These are phyloP conservation scores for Odontesthes bonariensis DNA, from an alignment of 2,113 vertebrate genomes.

Conservation along the genomic window DNA sequence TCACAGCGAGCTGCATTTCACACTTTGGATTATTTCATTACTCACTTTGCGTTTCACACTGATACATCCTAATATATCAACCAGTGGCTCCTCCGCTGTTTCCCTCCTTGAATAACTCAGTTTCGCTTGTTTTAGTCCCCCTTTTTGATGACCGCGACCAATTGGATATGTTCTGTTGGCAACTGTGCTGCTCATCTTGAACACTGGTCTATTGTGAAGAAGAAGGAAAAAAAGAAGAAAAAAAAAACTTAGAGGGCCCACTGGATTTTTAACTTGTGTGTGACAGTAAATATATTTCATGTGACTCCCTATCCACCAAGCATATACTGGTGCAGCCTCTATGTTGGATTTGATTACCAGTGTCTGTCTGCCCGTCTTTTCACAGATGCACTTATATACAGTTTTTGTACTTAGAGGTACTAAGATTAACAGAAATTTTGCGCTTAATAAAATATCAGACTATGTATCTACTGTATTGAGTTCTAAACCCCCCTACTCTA, in stretches of 20 bases:
- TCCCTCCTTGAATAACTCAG: constrained; percentile 61
- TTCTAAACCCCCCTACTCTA: too few relatives aligned
- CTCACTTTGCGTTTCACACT: constrained; percentile 75
- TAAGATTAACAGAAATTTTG: too few relatives aligned
- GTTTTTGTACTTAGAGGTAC: too few relatives aligned
- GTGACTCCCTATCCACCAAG: constrained; percentile 35
- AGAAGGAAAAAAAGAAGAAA: constrained; percentile 29
- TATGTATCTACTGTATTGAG: too few relatives aligned
- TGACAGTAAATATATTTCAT: constrained; percentile 62
- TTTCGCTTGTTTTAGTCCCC: constrained; percentile 77
- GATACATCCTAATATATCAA: constrained; percentile 73
- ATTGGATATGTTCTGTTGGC: constrained; percentile 83
- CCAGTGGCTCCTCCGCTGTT: constrained; percentile 65
- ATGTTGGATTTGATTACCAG: constrained; percentile 31
- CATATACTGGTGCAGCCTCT: constrained; percentile 5
- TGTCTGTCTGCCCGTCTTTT: neutral
- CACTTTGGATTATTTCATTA: constrained; percentile 72
- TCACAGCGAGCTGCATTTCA: constrained; percentile 79
- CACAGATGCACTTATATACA: neutral
- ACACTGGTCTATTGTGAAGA: constrained; percentile 77
- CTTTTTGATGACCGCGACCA: constrained; percentile 79
- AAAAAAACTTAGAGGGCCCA: constrained; percentile 20
- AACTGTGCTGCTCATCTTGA: constrained; percentile 57
- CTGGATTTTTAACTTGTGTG: constrained; percentile 53
- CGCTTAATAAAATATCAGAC: neutral